Conservation (phyloP, 2,113 vertebrate genomes). For the Sceloporus tristichus region DNA sequence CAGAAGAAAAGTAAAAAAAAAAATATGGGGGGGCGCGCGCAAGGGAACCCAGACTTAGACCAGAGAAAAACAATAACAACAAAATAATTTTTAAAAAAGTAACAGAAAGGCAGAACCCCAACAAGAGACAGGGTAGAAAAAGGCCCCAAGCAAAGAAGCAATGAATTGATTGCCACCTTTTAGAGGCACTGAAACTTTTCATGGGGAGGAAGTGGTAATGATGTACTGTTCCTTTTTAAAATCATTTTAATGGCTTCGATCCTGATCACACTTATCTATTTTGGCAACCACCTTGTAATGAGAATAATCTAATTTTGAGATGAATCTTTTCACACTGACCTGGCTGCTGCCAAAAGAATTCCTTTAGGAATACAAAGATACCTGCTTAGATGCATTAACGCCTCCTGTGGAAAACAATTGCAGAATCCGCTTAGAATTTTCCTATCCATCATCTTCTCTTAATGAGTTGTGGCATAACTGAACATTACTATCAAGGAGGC, state of each 20-base stretch:
- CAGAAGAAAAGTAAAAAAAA: neutral
- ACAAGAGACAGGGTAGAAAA: no score
- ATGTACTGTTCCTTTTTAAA: neutral
- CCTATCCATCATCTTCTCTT: slow-evolving; percentile 3
- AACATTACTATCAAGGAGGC: neutral
- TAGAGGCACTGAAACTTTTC: neutral
- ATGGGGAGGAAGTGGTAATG: neutral
- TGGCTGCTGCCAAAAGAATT: neutral
- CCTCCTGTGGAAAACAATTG: neutral
- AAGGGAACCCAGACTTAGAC: no score
- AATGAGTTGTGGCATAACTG: neutral
- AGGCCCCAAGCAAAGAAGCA: no score
- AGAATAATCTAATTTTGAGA: neutral
- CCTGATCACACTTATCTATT: slow-evolving; percentile 1
- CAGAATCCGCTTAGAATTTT: slow-evolving; percentile 5
- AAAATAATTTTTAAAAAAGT: no score
- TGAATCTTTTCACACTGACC: neutral
- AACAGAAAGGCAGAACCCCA: no score
- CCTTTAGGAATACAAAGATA: neutral
- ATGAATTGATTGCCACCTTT: neutral
- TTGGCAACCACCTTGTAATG: neutral
- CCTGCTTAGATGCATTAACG: neutral
- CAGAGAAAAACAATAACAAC: no score
- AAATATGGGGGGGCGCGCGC: no score
- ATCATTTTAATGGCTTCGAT: neutral